Evolutionary conservation across 1,140 invertebrate genomes (phyloP).

Genomic region (Drosophila repletoides): DNA sequence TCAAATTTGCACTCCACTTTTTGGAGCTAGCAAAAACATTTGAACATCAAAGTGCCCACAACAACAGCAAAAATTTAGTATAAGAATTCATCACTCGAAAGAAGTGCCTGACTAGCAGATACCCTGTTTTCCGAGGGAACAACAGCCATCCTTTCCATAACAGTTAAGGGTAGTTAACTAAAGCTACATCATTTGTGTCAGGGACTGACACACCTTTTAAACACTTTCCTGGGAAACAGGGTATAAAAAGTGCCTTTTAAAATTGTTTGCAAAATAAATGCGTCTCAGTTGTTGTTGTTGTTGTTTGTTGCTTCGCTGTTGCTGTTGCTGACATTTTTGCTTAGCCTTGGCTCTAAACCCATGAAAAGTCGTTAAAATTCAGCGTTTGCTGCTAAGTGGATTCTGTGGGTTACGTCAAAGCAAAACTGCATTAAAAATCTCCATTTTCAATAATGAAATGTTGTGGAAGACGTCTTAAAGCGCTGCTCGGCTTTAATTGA

Average conservation of each 20-base stretch:
- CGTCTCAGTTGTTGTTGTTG: slow-evolving; percentile 2
- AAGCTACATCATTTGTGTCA: too few species aligned
- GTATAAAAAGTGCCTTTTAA: slow-evolving; percentile 23
- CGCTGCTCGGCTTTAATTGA: slow-evolving; percentile 5
- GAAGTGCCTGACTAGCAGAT: not conserved
- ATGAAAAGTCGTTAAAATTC: slow-evolving; percentile 19
- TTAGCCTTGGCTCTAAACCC: not conserved
- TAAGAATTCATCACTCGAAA: too few species aligned
- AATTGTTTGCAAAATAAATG: slow-evolving; percentile 43
- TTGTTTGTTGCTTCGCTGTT: not conserved
- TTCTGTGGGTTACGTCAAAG: not conserved
- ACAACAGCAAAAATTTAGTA: too few species aligned
- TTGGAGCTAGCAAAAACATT: slow-evolving; percentile 48
- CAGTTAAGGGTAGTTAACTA: too few species aligned
- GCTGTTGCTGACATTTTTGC: slow-evolving; percentile 8
- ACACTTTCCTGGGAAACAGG: not conserved
- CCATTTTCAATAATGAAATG: slow-evolving; percentile 4
- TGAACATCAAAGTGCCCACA: slow-evolving; percentile 57
- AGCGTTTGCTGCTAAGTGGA: slow-evolving; percentile 8
- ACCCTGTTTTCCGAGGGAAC: too few species aligned
- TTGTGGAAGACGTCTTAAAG: not conserved
- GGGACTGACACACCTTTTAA: too few species aligned
- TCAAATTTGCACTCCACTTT: slow-evolving; percentile 36
- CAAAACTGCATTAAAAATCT: slow-evolving; percentile 12
- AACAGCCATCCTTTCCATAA: too few species aligned